Evolutionary conservation across 2,113 vertebrate species (phyloP), one percentile per base, ranked within the genome.

Genomic region (Archocentrus centrarchus): DNA sequence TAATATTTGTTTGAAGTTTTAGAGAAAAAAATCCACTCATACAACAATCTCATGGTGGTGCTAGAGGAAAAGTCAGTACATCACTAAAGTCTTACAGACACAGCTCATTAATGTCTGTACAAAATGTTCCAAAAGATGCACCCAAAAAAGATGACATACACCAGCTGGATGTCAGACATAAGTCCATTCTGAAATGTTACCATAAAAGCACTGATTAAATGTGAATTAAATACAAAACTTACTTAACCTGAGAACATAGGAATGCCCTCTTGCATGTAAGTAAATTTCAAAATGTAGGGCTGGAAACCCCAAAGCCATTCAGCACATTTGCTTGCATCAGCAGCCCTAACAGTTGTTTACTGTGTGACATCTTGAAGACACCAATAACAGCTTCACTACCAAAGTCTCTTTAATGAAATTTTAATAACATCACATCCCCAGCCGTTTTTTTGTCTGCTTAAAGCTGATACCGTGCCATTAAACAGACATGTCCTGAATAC

Each of bases 401-500:
- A 59, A 73, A 80, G 24, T 77, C 59, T 85, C 58, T 80, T 59
- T 83, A 60, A 90, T 86, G 4, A 85, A 84, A 79, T 47, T 73
- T 73, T 79, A 85, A 86, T 79, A 50, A 44, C 73, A 66, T 84
- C 50, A 22, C 61, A 87, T 81, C 75, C 60, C 73, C 63, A 27
- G 77, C 81, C 53, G 68, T 77, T 82, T 77, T 82, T 83, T 50
- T 7, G 2, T 47, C 63, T 41, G 22, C 47, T 73, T 35, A 32
- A 77, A 32, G 79, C 55, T 77, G 32, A 81, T 59, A 22, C 30
- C 62, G 59, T 63, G 68, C 59, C 44, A 53, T 82, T 61, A 79
- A 57, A 61, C 39, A 58, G 62, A 75, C 3, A 20, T 15, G 80
- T 11, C 11, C 68, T 82, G 63, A 80, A 86, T 87, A 84, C 82